A percentile compares a stretch with the other conserved stretches of the same genome.
These are phyloP conservation scores for Calliopum simillimum DNA, from an alignment of 2,888 invertebrate genomes.

Conservation along the genomic window DNA sequence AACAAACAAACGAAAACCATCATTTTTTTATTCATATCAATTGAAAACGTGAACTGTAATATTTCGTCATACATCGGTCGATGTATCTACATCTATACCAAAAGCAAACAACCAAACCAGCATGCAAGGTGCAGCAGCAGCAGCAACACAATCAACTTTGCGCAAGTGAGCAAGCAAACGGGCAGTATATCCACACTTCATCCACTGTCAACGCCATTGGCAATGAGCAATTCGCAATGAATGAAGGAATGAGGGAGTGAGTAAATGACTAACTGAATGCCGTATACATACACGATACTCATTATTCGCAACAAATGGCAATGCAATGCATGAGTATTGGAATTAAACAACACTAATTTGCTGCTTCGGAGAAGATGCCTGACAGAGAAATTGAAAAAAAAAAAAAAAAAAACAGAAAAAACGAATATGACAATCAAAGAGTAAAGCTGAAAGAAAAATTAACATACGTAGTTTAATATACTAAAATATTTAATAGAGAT, in stretches of 20 bases:
- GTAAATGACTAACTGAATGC: background rate
- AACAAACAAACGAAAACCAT: too few species aligned
- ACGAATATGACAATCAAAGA: too few species aligned
- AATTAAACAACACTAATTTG: too few species aligned
- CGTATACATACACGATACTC: conserved; percentile 29
- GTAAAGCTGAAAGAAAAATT: too few species aligned
- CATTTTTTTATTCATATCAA: background rate
- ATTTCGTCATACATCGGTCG: conserved; percentile 11
- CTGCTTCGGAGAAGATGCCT: too few species aligned
- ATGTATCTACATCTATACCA: conserved; percentile 25
- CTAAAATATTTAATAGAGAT: too few species aligned
- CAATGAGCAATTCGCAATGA: background rate
- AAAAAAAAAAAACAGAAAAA: background rate
- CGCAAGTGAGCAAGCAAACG: conserved; percentile 14
- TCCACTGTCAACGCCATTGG: conserved; percentile 17
- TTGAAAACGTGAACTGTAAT: conserved; percentile 16
- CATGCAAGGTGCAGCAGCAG: background rate
- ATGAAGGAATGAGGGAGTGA: conserved; percentile 21
- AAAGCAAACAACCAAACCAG: background rate
- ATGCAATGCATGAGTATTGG: conserved; percentile 1
- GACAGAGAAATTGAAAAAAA: conserved; percentile 2
- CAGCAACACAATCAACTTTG: conserved; percentile 5
- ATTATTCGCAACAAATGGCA: conserved; percentile 26
- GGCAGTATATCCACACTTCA: conserved; percentile 2
- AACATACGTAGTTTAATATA: too few species aligned